Percentiles rank a stretch among this genome's conserved stretches.
Conservation (phyloP, 2,113 vertebrate species). For the Larimichthys polyactis region DNA sequence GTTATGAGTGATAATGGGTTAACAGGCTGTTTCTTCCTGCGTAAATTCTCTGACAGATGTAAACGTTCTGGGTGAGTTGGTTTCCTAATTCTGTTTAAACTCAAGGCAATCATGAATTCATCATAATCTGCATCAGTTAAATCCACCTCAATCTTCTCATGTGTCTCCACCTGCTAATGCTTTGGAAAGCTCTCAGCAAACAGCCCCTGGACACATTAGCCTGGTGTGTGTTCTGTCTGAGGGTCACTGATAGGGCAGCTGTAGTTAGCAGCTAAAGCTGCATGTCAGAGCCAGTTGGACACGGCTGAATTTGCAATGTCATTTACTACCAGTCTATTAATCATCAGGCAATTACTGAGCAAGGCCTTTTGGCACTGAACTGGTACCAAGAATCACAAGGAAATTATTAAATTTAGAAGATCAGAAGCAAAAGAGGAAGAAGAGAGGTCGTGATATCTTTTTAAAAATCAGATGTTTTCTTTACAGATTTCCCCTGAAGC, state of each 20-base stretch:
- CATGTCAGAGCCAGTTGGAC: conserved; percentile 53
- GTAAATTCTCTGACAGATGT: neutral
- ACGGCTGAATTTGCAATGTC: conserved; percentile 61
- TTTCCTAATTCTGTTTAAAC: neutral
- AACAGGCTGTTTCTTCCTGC: neutral
- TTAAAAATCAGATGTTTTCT: conserved; percentile 13
- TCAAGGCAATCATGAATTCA: neutral
- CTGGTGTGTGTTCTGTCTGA: conserved; percentile 80
- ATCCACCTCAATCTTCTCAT: neutral
- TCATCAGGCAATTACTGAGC: conserved; percentile 87
- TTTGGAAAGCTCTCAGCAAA: conserved; percentile 14
- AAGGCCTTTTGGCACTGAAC: conserved; percentile 48
- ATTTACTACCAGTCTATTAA: conserved; percentile 87
- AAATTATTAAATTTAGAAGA: conserved; percentile 49
- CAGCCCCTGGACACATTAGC: conserved; percentile 52
- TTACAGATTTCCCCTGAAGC: neutral
- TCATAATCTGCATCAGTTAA: conserved; percentile 11
- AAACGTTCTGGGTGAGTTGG: neutral
- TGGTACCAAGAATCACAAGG: conserved; percentile 44
- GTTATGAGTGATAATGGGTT: neutral
- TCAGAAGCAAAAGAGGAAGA: conserved; percentile 15
- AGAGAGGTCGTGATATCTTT: conserved; percentile 1
- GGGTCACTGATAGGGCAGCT: conserved; percentile 82
- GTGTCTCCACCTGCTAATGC: conserved; percentile 2
- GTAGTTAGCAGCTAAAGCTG: conserved; percentile 85